Evolutionary conservation across 2,113 vertebrate species (phyloP), one percentile per base, ranked within the genome.

Genomic region (Emberiza fucata): DNA sequence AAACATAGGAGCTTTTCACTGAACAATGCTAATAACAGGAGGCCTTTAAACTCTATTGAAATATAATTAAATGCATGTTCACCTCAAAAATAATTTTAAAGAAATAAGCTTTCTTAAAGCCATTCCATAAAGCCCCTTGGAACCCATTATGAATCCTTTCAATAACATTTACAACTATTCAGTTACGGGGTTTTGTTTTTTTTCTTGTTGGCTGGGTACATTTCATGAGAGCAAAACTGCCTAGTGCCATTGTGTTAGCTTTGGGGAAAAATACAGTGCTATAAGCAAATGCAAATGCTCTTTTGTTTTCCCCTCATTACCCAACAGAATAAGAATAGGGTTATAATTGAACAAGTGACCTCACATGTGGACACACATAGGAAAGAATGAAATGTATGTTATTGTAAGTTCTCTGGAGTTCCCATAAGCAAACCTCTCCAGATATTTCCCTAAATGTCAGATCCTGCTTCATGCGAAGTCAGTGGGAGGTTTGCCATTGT

Each of bases 111-210:
- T 89, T 79, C 37, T 72, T 80, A 81, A 72, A 60, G 51, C 56
- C 66, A 72, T 94, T 97, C 53, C 81, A 3, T 89, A 71, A 94
- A 66, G 21, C 75, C 78, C 31, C 63, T 93, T 78, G 73, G 75
- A 96, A 92, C 70, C 53, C 50, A 76, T 93, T 94, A 95, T 70
- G 20, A 92, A 66, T 65, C 73, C 40, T 91, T 97, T 96, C 81
- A 94, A 86, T 81, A 97, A 96, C 70, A 85, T 94, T 96, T 97
- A 88, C 12, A 95, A 50, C 33, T 73, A 79, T 90, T 96, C 70
- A 63, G 17, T 45, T 91, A 47, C 17, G 22, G 14, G 29, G 9
- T 75, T 92, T 87, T 50, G 47, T 51, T n/a, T 90, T 88, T 70
- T 93, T 92, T 79, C 50, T 86, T 93, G 50, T 82, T 92, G 89